phyloP scores from a whole-genome alignment of 2,888 invertebrate genomes.

The Masnerella sp. region DNA sequence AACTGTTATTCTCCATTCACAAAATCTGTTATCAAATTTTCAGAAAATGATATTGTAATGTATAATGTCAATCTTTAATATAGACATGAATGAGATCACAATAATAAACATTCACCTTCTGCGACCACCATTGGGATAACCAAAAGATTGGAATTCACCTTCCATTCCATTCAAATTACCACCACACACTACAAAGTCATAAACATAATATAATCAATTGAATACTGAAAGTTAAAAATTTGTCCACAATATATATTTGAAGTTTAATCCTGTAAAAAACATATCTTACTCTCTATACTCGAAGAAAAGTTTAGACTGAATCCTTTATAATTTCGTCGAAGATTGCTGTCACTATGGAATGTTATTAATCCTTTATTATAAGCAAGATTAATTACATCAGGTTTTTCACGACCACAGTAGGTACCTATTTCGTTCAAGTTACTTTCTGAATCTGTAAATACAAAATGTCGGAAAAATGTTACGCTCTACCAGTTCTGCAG shows the following conservation, averaged over 20 bases:
- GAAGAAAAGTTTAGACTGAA: constrained; percentile 83
- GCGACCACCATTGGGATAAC: constrained; percentile 81
- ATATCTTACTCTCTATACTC: constrained; percentile 76
- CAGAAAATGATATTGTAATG: no score
- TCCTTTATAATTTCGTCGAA: constrained; percentile 76
- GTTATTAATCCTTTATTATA: constrained; percentile 80
- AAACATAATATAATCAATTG: not conserved
- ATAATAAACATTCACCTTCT: constrained; percentile 60
- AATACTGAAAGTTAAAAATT: no score
- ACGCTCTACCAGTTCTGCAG: no score
- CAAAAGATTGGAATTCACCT: constrained; percentile 85
- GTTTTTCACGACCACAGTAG: constrained; percentile 77
- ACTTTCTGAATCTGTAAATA: constrained; percentile 55
- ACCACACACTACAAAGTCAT: constrained; percentile 82
- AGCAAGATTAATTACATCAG: constrained; percentile 77
- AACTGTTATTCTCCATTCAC: constrained; percentile 85
- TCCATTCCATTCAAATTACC: constrained; percentile 81
- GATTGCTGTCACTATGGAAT: constrained; percentile 78
- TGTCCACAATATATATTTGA: no score
- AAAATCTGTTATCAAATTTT: constrained; percentile 75
- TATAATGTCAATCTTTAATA: no score
- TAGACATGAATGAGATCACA: no score
- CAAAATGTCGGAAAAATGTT: no score
- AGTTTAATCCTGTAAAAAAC: no score
- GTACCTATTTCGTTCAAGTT: constrained; percentile 65